These are phyloP conservation scores for Erpobdella octoculata DNA, from an alignment of 2,888 invertebrate species.

Conservation along the genomic window DNA sequence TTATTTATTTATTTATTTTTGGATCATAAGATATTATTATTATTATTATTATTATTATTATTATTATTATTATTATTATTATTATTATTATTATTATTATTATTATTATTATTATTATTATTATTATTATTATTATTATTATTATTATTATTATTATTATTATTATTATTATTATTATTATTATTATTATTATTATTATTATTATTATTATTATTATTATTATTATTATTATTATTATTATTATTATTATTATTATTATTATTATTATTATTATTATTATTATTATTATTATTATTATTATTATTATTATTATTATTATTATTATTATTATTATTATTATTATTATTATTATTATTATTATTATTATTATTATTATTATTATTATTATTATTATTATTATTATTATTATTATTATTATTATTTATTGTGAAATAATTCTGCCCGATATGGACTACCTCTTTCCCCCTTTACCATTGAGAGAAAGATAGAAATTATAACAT, in stretches of 20 bases:
- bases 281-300: not conserved
- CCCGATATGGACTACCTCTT: too few species aligned
- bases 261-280: not conserved
- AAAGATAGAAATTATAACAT: too few species aligned
- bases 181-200: conserved; percentile 1
- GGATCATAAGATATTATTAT: too few species aligned
- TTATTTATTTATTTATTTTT: too few species aligned
- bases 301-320: not conserved
- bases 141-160: not conserved
- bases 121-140: not conserved
- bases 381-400: not conserved
- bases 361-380: conserved; percentile 8
- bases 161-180: not conserved
- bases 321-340: conserved; percentile 13
- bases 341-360: conserved; percentile 23
- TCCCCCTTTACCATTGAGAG: too few species aligned
- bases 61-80: not conserved
- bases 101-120: not conserved
- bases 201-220: conserved; percentile 1
- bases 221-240: conserved; percentile 8
- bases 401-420: not conserved
- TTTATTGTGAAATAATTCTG: not conserved
- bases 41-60: conserved; percentile 5
- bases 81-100: not conserved
- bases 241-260: not conserved